These are phyloP conservation scores for Antheraea mylitta DNA, from an alignment of 1,140 invertebrate genomes.

Conservation along the genomic window DNA sequence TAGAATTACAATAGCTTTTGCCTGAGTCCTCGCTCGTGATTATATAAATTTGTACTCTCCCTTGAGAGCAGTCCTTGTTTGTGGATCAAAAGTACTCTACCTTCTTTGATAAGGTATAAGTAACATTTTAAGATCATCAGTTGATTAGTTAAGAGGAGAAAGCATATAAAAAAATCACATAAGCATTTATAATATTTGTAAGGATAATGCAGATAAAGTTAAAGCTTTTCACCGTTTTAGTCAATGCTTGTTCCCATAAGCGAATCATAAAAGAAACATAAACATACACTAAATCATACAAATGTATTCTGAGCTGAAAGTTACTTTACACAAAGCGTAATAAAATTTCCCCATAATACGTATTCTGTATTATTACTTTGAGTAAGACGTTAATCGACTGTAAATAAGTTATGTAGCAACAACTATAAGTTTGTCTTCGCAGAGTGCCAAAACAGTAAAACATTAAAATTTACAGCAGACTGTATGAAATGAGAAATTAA, in stretches of 20 bases:
- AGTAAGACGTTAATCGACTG: constrained; percentile 5
- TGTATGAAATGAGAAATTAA: constrained; percentile 56
- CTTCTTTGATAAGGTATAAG: no score
- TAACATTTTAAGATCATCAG: no score
- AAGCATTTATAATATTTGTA: no score
- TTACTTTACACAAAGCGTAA: neutral
- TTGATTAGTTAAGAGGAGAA: no score
- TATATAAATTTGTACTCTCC: no score
- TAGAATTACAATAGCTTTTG: no score
- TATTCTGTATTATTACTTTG: neutral
- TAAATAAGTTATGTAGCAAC: constrained; percentile 32
- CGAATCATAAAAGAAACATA: constrained; percentile 14
- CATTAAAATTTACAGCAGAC: constrained; percentile 48
- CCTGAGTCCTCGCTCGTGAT: no score
- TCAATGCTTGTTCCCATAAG: neutral
- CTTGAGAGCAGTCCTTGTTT: no score
- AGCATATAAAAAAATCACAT: no score
- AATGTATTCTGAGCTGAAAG: neutral
- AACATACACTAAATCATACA: constrained; percentile 16
- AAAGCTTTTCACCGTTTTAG: no score
- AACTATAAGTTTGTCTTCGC: constrained; percentile 46
- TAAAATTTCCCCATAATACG: neutral
- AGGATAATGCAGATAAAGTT: no score
- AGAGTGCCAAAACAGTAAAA: constrained; percentile 53
- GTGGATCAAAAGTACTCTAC: no score